Evolutionary conservation across 2,113 vertebrate genomes (phyloP), one percentile per base, ranked within the genome.

Genomic region (Thryonomys swinderianus): DNA sequence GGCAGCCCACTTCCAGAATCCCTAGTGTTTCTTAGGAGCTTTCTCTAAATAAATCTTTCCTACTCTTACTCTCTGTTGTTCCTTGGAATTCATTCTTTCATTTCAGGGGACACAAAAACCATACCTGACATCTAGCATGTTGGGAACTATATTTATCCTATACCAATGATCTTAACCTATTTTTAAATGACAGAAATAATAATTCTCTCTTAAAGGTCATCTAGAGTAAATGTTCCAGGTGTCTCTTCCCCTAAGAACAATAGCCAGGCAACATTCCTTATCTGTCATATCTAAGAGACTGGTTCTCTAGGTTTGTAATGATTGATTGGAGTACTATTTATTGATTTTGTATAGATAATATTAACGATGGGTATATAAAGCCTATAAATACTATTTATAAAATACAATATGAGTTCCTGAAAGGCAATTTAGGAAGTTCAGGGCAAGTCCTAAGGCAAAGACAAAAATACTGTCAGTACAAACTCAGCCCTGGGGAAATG

Each of bases 401-500:
- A 83, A 45, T 78, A 87, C 85, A 62, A 62, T 55, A 79, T n/a
- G 45, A 87, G 27, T 73, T 37, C 95, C 55, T 91, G 53, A 93
- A 83, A 91, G 61, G n/a, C n/a, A n/a, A n/a, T 32, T 83, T 82
- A 55, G 53, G 53, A 95, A 95, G 69, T 90, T 79, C 30, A 78
- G 23, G 76, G 5, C 8, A 18, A n/a, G n/a, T 82, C 74, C 59
- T 69, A 85, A 74, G 34, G n/a, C n/a, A 92, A 82, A 94, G 59
- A 42, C 51, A 53, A 67, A 94, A 90, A 67, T 2, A 78, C 32
- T 14, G 4, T 90, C 74, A 81, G 73, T 89, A 85, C 57, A 61
- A 14, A 25, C 21, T 79, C n/a, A 69, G 48, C n/a, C n/a, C 30
- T 32, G 34, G 83, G n/a, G 23, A 92, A 89, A 25, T 7, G 51